Evolutionary conservation across 2,113 vertebrate species (phyloP).

Genomic region (Sminthopsis crassicaudata): DNA sequence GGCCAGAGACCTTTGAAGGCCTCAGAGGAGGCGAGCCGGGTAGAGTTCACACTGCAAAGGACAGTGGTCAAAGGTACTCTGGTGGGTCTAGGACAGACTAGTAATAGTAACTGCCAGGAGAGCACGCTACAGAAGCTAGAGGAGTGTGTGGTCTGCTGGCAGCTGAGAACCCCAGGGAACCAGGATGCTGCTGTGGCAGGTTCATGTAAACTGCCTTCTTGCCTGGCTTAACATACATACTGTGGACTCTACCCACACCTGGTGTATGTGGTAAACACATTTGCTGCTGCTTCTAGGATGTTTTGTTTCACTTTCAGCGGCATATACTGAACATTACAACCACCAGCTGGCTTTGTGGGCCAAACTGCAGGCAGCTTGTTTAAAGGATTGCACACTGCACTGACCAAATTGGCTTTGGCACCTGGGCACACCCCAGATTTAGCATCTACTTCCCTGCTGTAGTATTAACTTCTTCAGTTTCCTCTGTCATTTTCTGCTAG

Average conservation of each 20-base stretch:
- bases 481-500: constrained; percentile 49
- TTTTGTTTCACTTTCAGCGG: not conserved
- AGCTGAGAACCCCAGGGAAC: not conserved
- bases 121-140: too few relatives aligned
- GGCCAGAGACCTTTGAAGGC: too few relatives aligned
- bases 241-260: not conserved
- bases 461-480: constrained; percentile 14
- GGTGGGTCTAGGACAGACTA: too few relatives aligned
- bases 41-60: too few relatives aligned
- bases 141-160: not conserved
- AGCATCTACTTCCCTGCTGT: constrained; percentile 14
- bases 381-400: not conserved
- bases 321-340: not conserved
- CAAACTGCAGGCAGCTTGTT: not conserved
- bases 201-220: not conserved
- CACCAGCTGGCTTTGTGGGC: constrained; percentile 16
- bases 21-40: too few relatives aligned
- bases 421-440: constrained; percentile 35
- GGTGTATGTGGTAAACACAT: not conserved
- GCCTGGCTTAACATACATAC: not conserved
- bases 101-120: too few relatives aligned
- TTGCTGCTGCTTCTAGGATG: not conserved
- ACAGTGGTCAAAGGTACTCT: too few relatives aligned
- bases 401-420: not conserved
- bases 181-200: not conserved